Evolutionary conservation across 1,140 invertebrate species (phyloP).

Genomic region (Diorhabda sublineata): DNA sequence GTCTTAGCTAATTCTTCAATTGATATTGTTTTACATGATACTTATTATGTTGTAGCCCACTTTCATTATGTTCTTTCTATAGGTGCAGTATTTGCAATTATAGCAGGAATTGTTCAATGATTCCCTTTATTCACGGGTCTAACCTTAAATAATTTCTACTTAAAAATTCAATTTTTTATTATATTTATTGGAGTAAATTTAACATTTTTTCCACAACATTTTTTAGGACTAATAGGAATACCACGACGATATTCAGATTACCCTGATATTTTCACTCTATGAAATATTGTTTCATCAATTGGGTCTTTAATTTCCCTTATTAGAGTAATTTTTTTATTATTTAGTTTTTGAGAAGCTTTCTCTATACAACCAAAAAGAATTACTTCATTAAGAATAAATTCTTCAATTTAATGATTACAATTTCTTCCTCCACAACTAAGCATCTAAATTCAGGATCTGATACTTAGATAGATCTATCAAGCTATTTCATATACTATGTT

Average conservation of each 20-base stretch:
- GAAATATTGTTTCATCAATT: slow-evolving; percentile 60
- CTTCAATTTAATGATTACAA: slow-evolving; percentile 59
- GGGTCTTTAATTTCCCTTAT: too few species aligned
- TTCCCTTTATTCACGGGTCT: slow-evolving; percentile 60
- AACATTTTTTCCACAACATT: slow-evolving; percentile 74
- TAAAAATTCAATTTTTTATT: slow-evolving; percentile 57
- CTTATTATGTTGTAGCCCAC: slow-evolving; percentile 72
- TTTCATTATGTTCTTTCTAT: slow-evolving; percentile 68
- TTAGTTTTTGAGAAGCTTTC: too few species aligned
- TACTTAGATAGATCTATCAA: too few species aligned
- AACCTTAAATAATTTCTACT: slow-evolving; percentile 51
- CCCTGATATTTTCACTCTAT: slow-evolving; percentile 58
- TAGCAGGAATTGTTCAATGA: slow-evolving; percentile 64
- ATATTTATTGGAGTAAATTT: slow-evolving; percentile 68
- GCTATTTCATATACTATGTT: too few species aligned
- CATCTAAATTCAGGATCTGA: slow-evolving; percentile 29
- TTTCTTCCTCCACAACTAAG: too few species aligned
- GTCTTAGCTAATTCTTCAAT: slow-evolving; percentile 67
- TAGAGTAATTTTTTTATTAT: too few species aligned
- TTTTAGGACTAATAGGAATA: slow-evolving; percentile 68
- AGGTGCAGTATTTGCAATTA: slow-evolving; percentile 67
- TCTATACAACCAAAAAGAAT: too few species aligned
- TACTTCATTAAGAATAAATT: slow-evolving; percentile 39
- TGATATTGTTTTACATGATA: slow-evolving; percentile 69
- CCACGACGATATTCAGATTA: slow-evolving; percentile 71